Evolutionary conservation across 2,888 invertebrate genomes (phyloP).

Genomic region (Heliconius cydno): DNA sequence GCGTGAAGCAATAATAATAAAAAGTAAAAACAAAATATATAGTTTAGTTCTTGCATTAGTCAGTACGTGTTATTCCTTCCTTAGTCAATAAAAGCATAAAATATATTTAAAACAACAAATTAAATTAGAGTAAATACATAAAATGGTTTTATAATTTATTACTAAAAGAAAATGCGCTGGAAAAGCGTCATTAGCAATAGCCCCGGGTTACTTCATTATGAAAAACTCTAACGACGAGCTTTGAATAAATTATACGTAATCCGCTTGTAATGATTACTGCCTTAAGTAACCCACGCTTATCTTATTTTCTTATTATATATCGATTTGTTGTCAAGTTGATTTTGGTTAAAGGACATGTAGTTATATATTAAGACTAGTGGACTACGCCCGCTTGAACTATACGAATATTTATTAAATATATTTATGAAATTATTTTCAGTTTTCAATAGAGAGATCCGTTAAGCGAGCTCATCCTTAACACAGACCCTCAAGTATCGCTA

Average conservation of each 20-base stretch:
- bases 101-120: neutral
- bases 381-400: too few relatives aligned
- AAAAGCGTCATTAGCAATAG: conserved; percentile 33
- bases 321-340: neutral
- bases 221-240: conserved; percentile 37
- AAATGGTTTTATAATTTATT: conserved; percentile 1
- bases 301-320: conserved; percentile 24
- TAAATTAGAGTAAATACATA: neutral
- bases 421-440: too few relatives aligned
- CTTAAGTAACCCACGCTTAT: conserved; percentile 12
- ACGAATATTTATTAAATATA: too few relatives aligned
- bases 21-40: too few relatives aligned
- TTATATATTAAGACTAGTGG: neutral
- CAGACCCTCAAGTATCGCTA: too few relatives aligned
- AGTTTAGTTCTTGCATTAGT: too few relatives aligned
- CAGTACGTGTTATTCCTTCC: too few relatives aligned
- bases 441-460: too few relatives aligned
- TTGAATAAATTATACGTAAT: conserved; percentile 43
- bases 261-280: conserved; percentile 26
- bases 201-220: conserved; percentile 33
- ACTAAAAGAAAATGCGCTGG: neutral
- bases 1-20: too few relatives aligned
- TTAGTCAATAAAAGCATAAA: neutral
- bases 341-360: conserved; percentile 2
- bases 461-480: too few relatives aligned